Evolutionary conservation across 1,140 invertebrate genomes (phyloP).

Genomic region (Tribolium madens): DNA sequence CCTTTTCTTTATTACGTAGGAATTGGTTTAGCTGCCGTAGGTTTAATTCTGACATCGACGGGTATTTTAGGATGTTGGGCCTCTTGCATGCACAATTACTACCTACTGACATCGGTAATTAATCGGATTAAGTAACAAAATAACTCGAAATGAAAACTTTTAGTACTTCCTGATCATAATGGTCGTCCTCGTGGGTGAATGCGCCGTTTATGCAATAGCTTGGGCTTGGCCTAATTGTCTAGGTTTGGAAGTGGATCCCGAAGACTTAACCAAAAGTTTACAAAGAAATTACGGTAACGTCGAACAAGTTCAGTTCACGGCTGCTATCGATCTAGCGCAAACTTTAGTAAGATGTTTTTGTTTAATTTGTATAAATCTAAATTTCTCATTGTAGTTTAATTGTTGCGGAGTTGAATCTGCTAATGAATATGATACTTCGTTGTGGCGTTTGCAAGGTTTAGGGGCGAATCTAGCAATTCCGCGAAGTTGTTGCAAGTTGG

Average conservation of each 20-base stretch:
- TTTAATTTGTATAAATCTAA: background rate
- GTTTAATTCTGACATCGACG: slow-evolving; percentile 74
- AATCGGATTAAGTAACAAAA: background rate
- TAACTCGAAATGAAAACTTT: slow-evolving; percentile 55
- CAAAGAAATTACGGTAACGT: slow-evolving; percentile 83
- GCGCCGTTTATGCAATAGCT: slow-evolving; percentile 77
- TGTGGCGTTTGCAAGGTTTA: slow-evolving; percentile 81
- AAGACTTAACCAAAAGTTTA: slow-evolving; percentile 76
- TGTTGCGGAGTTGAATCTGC: slow-evolving; percentile 87
- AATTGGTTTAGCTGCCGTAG: slow-evolving; percentile 73
- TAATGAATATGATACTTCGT: slow-evolving; percentile 84
- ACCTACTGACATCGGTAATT: slow-evolving; percentile 75
- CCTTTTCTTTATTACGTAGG: slow-evolving; percentile 82
- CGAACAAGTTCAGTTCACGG: slow-evolving; percentile 80
- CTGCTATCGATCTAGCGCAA: slow-evolving; percentile 82
- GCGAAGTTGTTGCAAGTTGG: slow-evolving; percentile 81
- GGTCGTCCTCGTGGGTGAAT: slow-evolving; percentile 77
- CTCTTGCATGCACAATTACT: slow-evolving; percentile 79
- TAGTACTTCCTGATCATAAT: slow-evolving; percentile 82
- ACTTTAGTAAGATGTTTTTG: slow-evolving; percentile 68
- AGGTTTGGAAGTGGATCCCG: slow-evolving; percentile 76
- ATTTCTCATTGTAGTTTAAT: slow-evolving; percentile 72
- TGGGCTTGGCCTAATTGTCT: slow-evolving; percentile 84
- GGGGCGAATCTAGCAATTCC: slow-evolving; percentile 80
- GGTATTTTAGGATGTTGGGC: slow-evolving; percentile 83